Conservation (phyloP, 2,888 invertebrate genomes). For the Trilocha varians region DNA sequence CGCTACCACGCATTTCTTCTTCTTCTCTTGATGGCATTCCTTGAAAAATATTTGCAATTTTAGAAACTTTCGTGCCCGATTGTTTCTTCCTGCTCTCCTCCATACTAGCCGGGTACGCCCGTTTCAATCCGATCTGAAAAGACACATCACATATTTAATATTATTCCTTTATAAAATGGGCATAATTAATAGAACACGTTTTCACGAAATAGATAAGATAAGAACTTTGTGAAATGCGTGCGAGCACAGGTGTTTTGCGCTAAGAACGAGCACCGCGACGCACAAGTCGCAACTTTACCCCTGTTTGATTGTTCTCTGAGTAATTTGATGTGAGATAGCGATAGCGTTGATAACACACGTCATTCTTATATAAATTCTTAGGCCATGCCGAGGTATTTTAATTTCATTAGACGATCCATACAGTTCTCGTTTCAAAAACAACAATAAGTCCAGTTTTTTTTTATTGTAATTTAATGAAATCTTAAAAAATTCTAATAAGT, state of each 20-base stretch:
- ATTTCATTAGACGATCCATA: too few species aligned
- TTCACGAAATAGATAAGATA: conserved; percentile 47
- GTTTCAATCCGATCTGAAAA: conserved; percentile 68
- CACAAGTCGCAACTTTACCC: conserved; percentile 35
- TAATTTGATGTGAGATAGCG: conserved; percentile 67
- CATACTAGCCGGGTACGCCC: conserved; percentile 72
- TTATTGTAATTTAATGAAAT: too few species aligned
- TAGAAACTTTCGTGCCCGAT: conserved; percentile 87
- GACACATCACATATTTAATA: conserved; percentile 36
- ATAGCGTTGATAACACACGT: conserved; percentile 56
- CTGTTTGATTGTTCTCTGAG: conserved; percentile 51
- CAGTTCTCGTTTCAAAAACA: too few species aligned
- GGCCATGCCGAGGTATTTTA: too few species aligned
- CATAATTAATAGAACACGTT: conserved; percentile 38
- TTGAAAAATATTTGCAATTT: conserved; percentile 93
- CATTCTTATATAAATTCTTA: conserved; percentile 26
- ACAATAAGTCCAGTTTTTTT: too few species aligned
- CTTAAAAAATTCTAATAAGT: not conserved
- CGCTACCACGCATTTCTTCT: conserved; percentile 65
- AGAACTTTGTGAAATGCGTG: conserved; percentile 35
- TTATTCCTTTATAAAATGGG: conserved; percentile 20
- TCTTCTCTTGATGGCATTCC: conserved; percentile 76
- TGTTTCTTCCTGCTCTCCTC: conserved; percentile 78
- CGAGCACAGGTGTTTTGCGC: conserved; percentile 47
- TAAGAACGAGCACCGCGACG: conserved; percentile 41